Evolutionary conservation across 2,888 invertebrate genomes (phyloP).

Genomic region (Dorcus parallelipipedus): DNA sequence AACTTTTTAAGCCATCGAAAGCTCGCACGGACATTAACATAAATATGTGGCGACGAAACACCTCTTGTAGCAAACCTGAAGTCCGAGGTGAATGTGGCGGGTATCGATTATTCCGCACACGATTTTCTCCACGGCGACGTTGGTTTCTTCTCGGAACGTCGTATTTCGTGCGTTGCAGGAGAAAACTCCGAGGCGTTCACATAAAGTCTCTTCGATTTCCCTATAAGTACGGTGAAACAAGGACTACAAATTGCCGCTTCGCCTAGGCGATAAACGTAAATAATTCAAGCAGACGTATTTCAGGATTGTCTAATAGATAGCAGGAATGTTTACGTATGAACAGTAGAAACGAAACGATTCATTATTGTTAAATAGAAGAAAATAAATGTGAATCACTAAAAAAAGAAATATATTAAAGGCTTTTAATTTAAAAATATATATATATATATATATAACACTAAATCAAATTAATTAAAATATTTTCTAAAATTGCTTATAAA

Average conservation of each 20-base stretch:
- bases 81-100: constrained; percentile 12
- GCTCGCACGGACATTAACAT: constrained; percentile 28
- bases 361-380: too few relatives aligned
- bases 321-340: too few relatives aligned
- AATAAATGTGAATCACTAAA: too few relatives aligned
- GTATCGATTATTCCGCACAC: constrained; percentile 34
- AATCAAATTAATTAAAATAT: too few relatives aligned
- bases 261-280: not conserved
- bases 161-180: constrained; percentile 24
- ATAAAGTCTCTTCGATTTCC: constrained; percentile 20
- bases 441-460: too few relatives aligned
- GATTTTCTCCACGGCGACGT: constrained; percentile 23
- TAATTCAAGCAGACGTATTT: too few relatives aligned
- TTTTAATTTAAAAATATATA: too few relatives aligned
- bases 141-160: constrained; percentile 21
- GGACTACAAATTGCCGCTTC: constrained; percentile 33
- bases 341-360: too few relatives aligned
- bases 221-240: constrained; percentile 24
- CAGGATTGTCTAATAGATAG: too few relatives aligned
- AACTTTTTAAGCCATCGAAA: constrained; percentile 28
- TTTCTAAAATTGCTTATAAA: too few relatives aligned
- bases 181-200: constrained; percentile 25
- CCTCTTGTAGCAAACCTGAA: constrained; percentile 11
- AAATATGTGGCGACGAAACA: constrained; percentile 28
- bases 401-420: too few relatives aligned